Percentiles rank a stretch among this genome's conserved stretches.
Conservation (phyloP, 2,888 invertebrate genomes). For the Rutpela maculata region DNA sequence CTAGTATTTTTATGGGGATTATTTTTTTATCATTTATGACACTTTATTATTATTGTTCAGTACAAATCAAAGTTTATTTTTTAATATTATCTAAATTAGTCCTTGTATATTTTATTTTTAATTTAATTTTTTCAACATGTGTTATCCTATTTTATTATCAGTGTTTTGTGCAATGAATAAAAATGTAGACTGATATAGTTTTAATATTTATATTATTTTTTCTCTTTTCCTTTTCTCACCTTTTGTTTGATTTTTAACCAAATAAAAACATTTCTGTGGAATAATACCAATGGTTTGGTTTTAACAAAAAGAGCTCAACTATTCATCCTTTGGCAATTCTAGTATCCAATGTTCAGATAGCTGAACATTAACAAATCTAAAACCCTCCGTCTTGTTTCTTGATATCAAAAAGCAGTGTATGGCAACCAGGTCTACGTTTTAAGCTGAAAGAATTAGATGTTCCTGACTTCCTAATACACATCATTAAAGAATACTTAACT, state of each 20-base stretch:
- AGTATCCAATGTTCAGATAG: no score
- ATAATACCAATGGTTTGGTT: no score
- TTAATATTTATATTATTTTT: conserved; percentile 60
- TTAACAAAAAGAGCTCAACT: no score
- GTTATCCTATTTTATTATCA: conserved; percentile 71
- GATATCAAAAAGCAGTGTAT: no score
- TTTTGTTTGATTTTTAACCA: background rate
- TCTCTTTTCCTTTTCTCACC: conserved; percentile 49
- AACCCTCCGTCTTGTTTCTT: no score
- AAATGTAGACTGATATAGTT: conserved; percentile 73
- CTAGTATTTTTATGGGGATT: conserved; percentile 66
- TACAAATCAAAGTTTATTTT: conserved; percentile 70
- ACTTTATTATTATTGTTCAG: conserved; percentile 66
- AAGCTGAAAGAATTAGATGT: no score
- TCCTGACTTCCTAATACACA: no score
- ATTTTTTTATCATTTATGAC: conserved; percentile 62
- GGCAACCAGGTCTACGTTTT: no score
- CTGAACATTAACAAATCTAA: no score
- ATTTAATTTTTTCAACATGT: conserved; percentile 64
- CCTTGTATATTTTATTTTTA: conserved; percentile 67
- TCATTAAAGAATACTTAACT: no score
- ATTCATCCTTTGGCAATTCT: no score
- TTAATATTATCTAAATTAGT: conserved; percentile 68
- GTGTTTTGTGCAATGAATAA: conserved; percentile 73
- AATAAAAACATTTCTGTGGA: no score